phyloP scores from a whole-genome alignment of 2,113 vertebrate genomes.

The Strix aluco region DNA sequence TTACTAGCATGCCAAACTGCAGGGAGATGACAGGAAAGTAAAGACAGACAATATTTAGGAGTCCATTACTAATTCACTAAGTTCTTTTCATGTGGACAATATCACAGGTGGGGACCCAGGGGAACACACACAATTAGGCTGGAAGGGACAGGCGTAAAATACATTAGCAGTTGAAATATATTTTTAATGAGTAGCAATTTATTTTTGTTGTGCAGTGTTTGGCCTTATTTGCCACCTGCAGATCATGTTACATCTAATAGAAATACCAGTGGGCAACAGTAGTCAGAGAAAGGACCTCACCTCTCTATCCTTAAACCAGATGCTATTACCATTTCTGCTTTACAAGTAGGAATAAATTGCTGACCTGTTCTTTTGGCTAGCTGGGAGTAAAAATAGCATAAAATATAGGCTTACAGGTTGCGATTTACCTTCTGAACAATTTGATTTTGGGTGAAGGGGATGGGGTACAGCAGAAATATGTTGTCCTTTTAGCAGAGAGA shows the following conservation, averaged over 20 bases:
- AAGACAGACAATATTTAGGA: neutral
- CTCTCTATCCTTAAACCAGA: neutral
- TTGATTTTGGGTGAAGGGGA: neutral
- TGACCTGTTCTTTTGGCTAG: neutral
- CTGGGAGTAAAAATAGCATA: neutral
- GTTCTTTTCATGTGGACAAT: neutral
- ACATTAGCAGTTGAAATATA: conserved; percentile 34
- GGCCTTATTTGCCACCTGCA: conserved; percentile 26
- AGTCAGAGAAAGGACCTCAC: neutral
- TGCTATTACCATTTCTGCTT: neutral
- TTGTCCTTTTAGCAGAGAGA: neutral
- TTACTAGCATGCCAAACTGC: neutral
- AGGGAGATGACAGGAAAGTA: neutral
- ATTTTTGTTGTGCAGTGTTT: neutral
- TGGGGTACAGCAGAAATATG: rapidly evolving
- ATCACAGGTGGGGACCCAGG: neutral
- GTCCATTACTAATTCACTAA: neutral
- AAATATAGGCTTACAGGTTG: rapidly evolving
- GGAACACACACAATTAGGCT: neutral
- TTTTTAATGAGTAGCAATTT: conserved; percentile 24
- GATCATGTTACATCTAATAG: conserved; percentile 11
- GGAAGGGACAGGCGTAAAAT: conserved; percentile 19
- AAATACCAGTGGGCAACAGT: neutral
- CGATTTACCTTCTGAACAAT: neutral
- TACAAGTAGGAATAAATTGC: neutral